Base-by-base conservation (phyloP, 2,113 vertebrate species). In the Pterocles burchelli region DNA sequence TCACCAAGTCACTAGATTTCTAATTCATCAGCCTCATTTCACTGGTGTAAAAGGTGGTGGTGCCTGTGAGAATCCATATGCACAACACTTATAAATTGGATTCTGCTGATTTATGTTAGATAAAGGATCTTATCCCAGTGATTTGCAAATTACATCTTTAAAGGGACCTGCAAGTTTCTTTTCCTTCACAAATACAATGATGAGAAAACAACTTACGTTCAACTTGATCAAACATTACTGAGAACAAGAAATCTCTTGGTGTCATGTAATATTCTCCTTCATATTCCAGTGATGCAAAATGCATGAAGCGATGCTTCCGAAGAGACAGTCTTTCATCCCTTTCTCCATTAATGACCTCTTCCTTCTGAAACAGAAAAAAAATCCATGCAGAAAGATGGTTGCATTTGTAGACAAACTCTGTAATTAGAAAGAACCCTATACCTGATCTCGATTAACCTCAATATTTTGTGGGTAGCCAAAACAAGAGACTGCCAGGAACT, bases 211-310 rank as follows among this genome's bases (percentile, higher is more conserved):
- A 98, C 99, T 99, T 98, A 99, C 99, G 97, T 88, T 99, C 98
- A 11, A 99, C 97, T 18, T 98, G 97, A 90, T 99, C 99, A 95
- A 99, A 98, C 98, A 99, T 98, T 15, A 99, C 98, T 20, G 99
- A 99, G 93, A 98, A 99, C 57, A 99, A 98, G 97, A 99, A 99
- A 97, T 99, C 99, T 91, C 99, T 98, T 5, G 99, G 99, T 51
- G 99, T 99, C 99, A 99, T 99, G 94, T 99, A 99, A 90, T 98
- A 96, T 86, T 99, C 99, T 55, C 98, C 96, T 20, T 99, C 98
- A 59, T 99, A 98, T 41, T 98, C 93, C 94, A 99, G 33, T 0
- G 99, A 99, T 17, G 99, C 99, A 88, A 99, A 99, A 96, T 99
- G 98, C 98, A 95, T 97, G 95, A 99, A 99, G 45, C 99, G 98